A percentile compares a stretch with the other conserved stretches of the same genome.
Evolutionary conservation across 2,113 vertebrate genomes (phyloP).

Genomic region (Lipophrys pholis): DNA sequence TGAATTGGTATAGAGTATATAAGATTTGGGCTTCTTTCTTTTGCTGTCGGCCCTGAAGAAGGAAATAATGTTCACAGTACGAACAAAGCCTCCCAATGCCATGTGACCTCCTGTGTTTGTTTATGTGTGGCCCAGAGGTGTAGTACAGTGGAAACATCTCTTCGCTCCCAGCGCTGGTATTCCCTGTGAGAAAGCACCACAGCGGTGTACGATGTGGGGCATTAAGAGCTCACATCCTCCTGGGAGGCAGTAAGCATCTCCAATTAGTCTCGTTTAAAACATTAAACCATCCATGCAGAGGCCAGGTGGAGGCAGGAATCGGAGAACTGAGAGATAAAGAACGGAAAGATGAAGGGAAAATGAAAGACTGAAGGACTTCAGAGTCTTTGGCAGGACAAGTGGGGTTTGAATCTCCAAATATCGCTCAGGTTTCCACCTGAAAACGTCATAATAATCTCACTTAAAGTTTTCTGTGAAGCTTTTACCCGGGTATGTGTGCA

Average conservation of each 20-base stretch:
- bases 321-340: conserved; percentile 12
- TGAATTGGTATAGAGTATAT: no score
- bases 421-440: neutral
- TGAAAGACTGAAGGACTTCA: neutral
- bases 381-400: neutral
- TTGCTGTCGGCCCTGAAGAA: conserved; percentile 5
- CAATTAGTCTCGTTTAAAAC: conserved; percentile 67
- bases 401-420: neutral
- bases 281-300: conserved; percentile 59
- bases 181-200: conserved; percentile 49
- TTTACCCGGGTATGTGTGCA: neutral
- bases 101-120: conserved; percentile 19
- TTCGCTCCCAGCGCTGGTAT: conserved; percentile 65
- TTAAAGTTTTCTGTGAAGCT: neutral
- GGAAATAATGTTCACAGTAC: conserved; percentile 1
- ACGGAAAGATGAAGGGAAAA: conserved; percentile 9
- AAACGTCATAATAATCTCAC: neutral
- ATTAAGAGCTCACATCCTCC: conserved; percentile 35
- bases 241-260: conserved; percentile 56
- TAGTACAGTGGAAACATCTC: conserved; percentile 46
- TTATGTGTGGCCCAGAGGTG: conserved; percentile 45
- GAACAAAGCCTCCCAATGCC: neutral
- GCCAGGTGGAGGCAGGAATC: conserved; percentile 24
- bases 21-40: conserved; percentile 14
- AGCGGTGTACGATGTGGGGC: conserved; percentile 39